Percentiles rank a stretch among this genome's conserved stretches.
Conservation (phyloP, 2,888 invertebrate species). For the Erebia epiphron region DNA sequence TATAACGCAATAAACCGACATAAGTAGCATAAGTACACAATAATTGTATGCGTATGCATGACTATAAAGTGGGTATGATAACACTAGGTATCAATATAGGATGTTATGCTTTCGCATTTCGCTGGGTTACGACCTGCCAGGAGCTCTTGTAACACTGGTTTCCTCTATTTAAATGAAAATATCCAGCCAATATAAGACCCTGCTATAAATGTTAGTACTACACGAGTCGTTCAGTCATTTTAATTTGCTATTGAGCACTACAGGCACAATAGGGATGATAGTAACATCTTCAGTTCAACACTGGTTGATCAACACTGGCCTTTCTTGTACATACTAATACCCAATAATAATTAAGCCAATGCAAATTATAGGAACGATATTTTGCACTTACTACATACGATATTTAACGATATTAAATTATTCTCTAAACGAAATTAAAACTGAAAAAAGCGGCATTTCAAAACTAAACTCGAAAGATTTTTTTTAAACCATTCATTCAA, state of each 20-base stretch:
- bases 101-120: slow-evolving; percentile 43
- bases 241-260: background rate
- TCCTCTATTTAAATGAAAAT: background rate
- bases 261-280: background rate
- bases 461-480: background rate
- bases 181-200: background rate
- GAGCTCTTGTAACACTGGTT: slow-evolving; percentile 27
- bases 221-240: background rate
- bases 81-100: slow-evolving; percentile 75
- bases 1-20: slow-evolving; percentile 61
- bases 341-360: background rate
- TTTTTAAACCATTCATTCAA: background rate
- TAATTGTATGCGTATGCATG: slow-evolving; percentile 46
- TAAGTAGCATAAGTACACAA: slow-evolving; percentile 72
- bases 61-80: slow-evolving; percentile 50
- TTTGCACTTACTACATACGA: too few relatives aligned
- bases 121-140: slow-evolving; percentile 25
- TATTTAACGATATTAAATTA: too few relatives aligned
- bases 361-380: background rate
- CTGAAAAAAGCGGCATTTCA: background rate
- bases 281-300: background rate
- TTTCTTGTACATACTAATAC: background rate
- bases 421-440: background rate
- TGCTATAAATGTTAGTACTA: background rate
- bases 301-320: background rate